Evolutionary conservation across 2,888 invertebrate genomes (phyloP).

Genomic region (Pterostichus niger): DNA sequence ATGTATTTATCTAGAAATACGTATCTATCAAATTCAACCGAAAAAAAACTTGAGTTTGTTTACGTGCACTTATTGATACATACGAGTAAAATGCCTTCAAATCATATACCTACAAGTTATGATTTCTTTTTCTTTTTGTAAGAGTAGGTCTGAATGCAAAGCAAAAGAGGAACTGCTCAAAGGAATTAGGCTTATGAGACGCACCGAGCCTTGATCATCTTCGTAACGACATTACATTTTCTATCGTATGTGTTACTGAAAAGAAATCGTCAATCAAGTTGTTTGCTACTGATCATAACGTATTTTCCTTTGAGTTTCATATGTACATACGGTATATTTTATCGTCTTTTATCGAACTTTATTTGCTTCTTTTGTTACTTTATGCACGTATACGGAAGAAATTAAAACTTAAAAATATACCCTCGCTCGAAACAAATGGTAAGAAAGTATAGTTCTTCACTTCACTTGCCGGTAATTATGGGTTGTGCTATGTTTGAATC

Average conservation of each 20-base stretch:
- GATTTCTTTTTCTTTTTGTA: not conserved
- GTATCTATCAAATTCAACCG: not conserved
- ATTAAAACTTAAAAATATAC: conserved; percentile 46
- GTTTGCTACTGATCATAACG: conserved; percentile 44
- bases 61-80: no score
- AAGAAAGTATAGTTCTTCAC: conserved; percentile 25
- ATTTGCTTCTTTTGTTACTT: conserved; percentile 39
- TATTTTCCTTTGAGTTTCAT: conserved; percentile 40
- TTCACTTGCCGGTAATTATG: conserved; percentile 35
- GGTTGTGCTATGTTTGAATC: not conserved
- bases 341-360: conserved; percentile 34
- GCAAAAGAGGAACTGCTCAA: not conserved
- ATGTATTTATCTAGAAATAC: conserved; percentile 22
- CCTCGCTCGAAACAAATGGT: conserved; percentile 19
- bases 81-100: no score
- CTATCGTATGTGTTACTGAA: conserved; percentile 42
- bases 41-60: no score
- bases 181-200: conserved; percentile 34
- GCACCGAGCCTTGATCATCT: conserved; percentile 22
- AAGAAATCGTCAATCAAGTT: conserved; percentile 50
- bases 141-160: not conserved
- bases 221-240: conserved; percentile 10
- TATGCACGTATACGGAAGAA: conserved; percentile 35
- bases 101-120: not conserved
- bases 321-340: conserved; percentile 34